phyloP scores from a whole-genome alignment of 2,113 vertebrate species.

The Prunella fulvescens region DNA sequence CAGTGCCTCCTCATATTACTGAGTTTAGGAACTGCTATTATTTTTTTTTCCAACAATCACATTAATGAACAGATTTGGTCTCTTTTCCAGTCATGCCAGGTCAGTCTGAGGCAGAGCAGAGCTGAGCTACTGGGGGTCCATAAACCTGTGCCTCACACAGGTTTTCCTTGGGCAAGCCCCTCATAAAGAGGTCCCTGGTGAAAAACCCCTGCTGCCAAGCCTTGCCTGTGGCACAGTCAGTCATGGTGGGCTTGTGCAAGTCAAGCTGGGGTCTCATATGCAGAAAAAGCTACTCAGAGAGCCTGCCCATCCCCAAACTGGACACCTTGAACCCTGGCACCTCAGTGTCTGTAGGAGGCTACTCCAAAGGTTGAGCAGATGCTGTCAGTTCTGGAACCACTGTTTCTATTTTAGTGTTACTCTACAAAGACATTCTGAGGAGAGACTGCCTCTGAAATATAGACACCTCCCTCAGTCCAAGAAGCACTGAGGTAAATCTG shows the following conservation, averaged over 20 bases:
- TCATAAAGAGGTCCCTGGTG: not conserved
- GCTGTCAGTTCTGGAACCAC: not conserved
- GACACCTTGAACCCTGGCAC: not conserved
- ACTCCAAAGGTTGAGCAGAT: fast-evolving
- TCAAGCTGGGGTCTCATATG: fast-evolving
- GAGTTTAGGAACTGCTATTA: not conserved
- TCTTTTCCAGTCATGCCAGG: not conserved
- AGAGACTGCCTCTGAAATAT: not conserved
- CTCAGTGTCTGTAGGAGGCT: not conserved
- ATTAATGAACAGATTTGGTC: not conserved
- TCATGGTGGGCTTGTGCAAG: not conserved
- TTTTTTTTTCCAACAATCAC: not conserved
- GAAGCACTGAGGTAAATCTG: not conserved
- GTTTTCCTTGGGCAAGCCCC: not conserved
- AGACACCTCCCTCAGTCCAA: not conserved
- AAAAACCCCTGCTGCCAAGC: not conserved
- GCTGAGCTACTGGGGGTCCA: not conserved
- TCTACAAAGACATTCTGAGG: not conserved
- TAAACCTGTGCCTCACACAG: not conserved
- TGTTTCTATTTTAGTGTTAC: not conserved
- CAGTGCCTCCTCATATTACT: not conserved
- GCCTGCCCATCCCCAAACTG: not conserved
- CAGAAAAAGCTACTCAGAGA: not conserved
- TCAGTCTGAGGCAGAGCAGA: not conserved
- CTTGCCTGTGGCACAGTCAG: not conserved